Evolutionary conservation across 2,113 vertebrate species (phyloP), one percentile per base, ranked within the genome.

Genomic region (Trinectes maculatus): DNA sequence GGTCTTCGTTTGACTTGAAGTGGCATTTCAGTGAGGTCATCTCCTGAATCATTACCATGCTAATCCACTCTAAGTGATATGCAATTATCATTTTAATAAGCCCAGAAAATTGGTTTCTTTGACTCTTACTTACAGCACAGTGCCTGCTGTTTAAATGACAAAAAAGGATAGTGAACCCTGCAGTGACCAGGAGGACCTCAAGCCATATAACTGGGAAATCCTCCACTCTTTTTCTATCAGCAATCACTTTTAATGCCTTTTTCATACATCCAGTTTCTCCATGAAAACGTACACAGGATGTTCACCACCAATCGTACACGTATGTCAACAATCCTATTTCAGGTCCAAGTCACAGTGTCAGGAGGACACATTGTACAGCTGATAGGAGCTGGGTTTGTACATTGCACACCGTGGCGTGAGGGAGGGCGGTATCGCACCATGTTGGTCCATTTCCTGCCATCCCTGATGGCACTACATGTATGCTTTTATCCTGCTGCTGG

Each of bases 21-120:
- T 48, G 57, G 55, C 6, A 12, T 22, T 56, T 58, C 16, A 19
- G 7, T 62, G 68, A 11, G 26, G 31, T 42, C 31, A 44, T 15
- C 16, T 26, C 53, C 57, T 44, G 19, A 48, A 46, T 71, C 44
- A 53, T 78, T 60, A 63, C 40, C 40, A 78, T 77, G 73, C 44
- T 72, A 73, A 73, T 74, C 8, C 28, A 12, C 36, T 31, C n/a
- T 53, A 73, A 63, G 37, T 57, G n/a, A 37, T 18, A 4, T 39
- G 16, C 39, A 62, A 58, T 56, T 15, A 46, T 2, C 42, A 3
- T 15, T 71, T 73, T 64, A 1, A 51, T 51, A 22, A 21, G 24
- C 6, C n/a, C 12, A 15, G 16, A 42, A 55, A 66, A 29, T 57
- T 13, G 6, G 2, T 24, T 73, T 54, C 13, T 34, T 68, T 52